Conservation (phyloP, 2,113 vertebrate species). For the Mirounga angustirostris region DNA sequence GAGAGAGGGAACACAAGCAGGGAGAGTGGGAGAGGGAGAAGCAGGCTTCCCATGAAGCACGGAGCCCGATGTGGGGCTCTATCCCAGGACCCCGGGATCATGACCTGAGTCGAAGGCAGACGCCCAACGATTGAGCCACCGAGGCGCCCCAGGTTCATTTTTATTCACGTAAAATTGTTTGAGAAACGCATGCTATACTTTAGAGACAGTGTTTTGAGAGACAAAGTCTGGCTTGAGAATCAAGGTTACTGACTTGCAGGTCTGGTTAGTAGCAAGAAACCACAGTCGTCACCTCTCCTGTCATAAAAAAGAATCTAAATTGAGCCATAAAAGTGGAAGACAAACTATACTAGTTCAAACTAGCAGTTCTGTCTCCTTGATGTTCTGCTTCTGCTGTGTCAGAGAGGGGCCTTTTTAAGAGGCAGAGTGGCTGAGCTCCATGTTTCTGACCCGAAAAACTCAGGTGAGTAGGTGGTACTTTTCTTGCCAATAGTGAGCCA, state of each 20-base stretch:
- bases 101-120: too few species aligned
- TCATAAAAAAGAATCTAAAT: constrained; percentile 1
- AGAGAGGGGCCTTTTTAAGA: neutral
- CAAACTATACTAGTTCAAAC: neutral
- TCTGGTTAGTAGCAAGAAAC: neutral
- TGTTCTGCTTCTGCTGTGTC: neutral
- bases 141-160: neutral
- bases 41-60: too few species aligned
- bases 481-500: neutral
- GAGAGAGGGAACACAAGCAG: too few species aligned
- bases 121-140: too few species aligned
- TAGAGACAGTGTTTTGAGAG: neutral
- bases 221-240: neutral
- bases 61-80: too few species aligned
- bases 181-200: neutral
- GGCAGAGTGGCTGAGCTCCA: neutral
- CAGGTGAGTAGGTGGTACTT: neutral
- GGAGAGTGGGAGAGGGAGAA: too few species aligned
- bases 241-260: neutral
- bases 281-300: neutral
- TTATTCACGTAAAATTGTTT: constrained; percentile 33
- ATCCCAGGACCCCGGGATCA: too few species aligned
- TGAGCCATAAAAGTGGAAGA: neutral
- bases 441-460: neutral
- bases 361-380: neutral